These are phyloP conservation scores for Polypedilum pembai DNA, from an alignment of 1,140 invertebrate genomes.

Conservation along the genomic window DNA sequence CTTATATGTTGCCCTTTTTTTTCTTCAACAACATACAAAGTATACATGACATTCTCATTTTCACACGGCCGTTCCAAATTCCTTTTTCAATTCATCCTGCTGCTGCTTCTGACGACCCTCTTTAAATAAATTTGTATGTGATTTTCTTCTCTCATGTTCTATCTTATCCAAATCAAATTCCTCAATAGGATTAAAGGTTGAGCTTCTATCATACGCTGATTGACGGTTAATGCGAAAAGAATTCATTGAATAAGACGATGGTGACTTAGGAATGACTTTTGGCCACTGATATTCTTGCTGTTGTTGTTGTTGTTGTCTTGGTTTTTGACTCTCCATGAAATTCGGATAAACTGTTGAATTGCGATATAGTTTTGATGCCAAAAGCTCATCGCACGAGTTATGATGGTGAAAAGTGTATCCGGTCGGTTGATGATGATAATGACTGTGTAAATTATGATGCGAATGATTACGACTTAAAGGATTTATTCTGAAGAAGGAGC, in stretches of 20 bases:
- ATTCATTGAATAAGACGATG: slow-evolving; percentile 35
- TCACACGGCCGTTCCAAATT: neutral
- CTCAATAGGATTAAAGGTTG: slow-evolving; percentile 32
- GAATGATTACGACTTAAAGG: neutral
- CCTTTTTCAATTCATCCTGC: neutral
- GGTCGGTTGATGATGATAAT: neutral
- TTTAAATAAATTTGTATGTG: slow-evolving; percentile 40
- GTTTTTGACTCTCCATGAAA: neutral
- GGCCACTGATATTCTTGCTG: slow-evolving; percentile 38
- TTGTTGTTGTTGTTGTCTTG: slow-evolving; percentile 28
- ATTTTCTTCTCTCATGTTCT: slow-evolving; percentile 40
- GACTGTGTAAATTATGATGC: slow-evolving; percentile 8
- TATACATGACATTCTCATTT: neutral
- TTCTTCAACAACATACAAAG: too few species aligned
- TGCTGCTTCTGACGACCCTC: neutral
- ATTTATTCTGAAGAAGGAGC: neutral
- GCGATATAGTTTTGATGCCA: neutral
- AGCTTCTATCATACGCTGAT: slow-evolving; percentile 4
- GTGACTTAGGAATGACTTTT: slow-evolving; percentile 40
- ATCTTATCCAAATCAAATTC: slow-evolving; percentile 41
- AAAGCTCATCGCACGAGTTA: slow-evolving; percentile 14
- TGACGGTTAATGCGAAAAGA: slow-evolving; percentile 17
- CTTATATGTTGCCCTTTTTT: too few species aligned
- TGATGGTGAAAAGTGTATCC: neutral
- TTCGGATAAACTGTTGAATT: neutral